Percentiles rank a stretch among this genome's conserved stretches.
Evolutionary conservation across 1,140 invertebrate species (phyloP).

Genomic region (Trichonephila clavipes): DNA sequence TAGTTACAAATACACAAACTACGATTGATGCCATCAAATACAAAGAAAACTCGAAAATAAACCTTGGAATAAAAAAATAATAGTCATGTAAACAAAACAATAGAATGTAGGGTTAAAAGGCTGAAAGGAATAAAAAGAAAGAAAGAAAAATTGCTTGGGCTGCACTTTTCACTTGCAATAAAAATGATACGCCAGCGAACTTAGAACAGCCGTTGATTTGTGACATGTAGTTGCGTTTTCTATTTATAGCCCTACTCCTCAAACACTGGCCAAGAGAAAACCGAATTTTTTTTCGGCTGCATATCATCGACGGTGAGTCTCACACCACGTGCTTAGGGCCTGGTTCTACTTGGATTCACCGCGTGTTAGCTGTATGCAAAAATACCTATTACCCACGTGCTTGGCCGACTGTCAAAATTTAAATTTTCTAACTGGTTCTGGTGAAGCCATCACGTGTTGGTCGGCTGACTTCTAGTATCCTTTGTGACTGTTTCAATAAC

Average conservation of each 20-base stretch:
- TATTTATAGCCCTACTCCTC: not conserved
- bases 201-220: not conserved
- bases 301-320: not conserved
- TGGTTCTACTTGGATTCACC: not conserved
- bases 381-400: not conserved
- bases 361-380: not conserved
- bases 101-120: not conserved
- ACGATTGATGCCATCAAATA: not conserved
- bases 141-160: not conserved
- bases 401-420: not conserved
- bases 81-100: not conserved
- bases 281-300: not conserved
- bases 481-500: not conserved
- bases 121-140: not conserved
- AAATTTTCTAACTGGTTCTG: constrained; percentile 9
- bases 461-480: not conserved
- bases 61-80: not conserved
- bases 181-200: not conserved
- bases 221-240: constrained; percentile 37
- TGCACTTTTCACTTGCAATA: not conserved
- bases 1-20: not conserved
- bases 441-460: not conserved
- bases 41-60: not conserved
- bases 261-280: not conserved
- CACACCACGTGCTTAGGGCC: not conserved